Conservation (phyloP, 23 tunicate genomes). For the Botrylloides violaceus region DNA sequence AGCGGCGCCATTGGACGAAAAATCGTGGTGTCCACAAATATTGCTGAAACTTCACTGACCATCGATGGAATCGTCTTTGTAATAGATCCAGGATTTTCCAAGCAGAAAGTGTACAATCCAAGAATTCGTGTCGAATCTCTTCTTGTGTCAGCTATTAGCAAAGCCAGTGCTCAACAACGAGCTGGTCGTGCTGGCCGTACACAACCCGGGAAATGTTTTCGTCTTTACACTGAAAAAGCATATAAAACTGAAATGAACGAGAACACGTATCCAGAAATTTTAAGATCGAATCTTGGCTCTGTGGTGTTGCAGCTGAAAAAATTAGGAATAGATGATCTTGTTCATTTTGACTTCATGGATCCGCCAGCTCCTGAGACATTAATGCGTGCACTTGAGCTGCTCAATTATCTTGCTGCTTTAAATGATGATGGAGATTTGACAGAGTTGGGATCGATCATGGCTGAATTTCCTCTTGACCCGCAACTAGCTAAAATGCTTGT, state of each 20-base stretch:
- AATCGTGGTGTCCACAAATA: slow-evolving; percentile 87
- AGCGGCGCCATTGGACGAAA: slow-evolving; percentile 95
- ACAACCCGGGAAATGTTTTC: slow-evolving; percentile 93
- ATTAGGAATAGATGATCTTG: slow-evolving; percentile 94
- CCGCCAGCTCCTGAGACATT: slow-evolving; percentile 98
- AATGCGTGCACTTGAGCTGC: slow-evolving; percentile 87
- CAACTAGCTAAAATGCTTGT: slow-evolving; percentile 96
- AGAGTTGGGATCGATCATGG: slow-evolving; percentile 97
- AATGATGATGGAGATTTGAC: slow-evolving; percentile 98
- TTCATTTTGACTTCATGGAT: slow-evolving; percentile 95
- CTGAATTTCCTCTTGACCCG: slow-evolving; percentile 99
- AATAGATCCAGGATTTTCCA: slow-evolving; percentile 99
- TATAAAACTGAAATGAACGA: slow-evolving; percentile 93
- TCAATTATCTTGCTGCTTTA: slow-evolving; percentile 91
- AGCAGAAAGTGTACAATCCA: slow-evolving; percentile 95
- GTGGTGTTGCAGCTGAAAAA: slow-evolving; percentile 91
- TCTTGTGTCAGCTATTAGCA: slow-evolving; percentile 87
- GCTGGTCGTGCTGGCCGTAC: slow-evolving; percentile 97
- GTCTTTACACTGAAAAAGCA: slow-evolving; percentile 92
- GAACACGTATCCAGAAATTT: slow-evolving; percentile 90
- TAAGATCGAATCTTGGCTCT: slow-evolving; percentile 86
- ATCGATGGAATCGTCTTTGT: slow-evolving; percentile 98
- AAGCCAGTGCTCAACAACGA: slow-evolving; percentile 97
- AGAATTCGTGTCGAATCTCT: slow-evolving; percentile 96
- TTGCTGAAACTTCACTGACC: slow-evolving; percentile 94